Base-by-base conservation (phyloP, 2,797 vertebrate genomes). In the Xenopus petersii region DNA sequence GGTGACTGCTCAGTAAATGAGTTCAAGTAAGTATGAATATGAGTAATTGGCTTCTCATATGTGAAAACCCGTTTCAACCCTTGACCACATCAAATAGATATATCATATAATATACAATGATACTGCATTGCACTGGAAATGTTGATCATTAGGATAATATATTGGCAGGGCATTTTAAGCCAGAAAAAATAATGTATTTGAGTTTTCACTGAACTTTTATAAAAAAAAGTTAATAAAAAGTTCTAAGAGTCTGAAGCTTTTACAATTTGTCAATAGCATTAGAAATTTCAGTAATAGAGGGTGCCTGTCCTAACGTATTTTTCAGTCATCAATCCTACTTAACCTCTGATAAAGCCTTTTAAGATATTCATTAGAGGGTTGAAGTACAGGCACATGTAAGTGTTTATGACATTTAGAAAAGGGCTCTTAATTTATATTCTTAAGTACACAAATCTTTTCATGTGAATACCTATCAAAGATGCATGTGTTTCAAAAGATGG, bases 301-400 rank as follows among this genome's bases (percentile, higher is more conserved):
- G 26, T 61, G 3, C 26, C 69, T 77, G 33, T 67, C 62, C 10
- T 62, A 54, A 26, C 62, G 21, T 63, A 24, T 67, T 67, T 66
- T 67, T 71, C 36, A 70, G 15, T 72, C 69, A 72, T 67, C 64
- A 77, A 46, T 67, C 51, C 75, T 71, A 77, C 69, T 77, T 72
- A 63, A 71, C 69, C 75, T 76, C 68, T 54, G 63, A 33, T 8
- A 77, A 72, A 71, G 75, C 74, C 49, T 51, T 61, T 76, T 77
- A 60, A 59, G 48, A 77, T 66, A 67, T 15, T 71, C 54, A 72
- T 77, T 67, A 77, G 21, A 51, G 65, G 17, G 63, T 26, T 55
- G 30, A 56, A 2, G 51, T 21, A 30, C 36, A 59, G 15, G 30
- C 58, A 13, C 55, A 56, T 55, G 47, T 12, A 56, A 72, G 33